Conservation (phyloP, 2,797 vertebrate genomes). For the Cichlasoma orientale region DNA sequence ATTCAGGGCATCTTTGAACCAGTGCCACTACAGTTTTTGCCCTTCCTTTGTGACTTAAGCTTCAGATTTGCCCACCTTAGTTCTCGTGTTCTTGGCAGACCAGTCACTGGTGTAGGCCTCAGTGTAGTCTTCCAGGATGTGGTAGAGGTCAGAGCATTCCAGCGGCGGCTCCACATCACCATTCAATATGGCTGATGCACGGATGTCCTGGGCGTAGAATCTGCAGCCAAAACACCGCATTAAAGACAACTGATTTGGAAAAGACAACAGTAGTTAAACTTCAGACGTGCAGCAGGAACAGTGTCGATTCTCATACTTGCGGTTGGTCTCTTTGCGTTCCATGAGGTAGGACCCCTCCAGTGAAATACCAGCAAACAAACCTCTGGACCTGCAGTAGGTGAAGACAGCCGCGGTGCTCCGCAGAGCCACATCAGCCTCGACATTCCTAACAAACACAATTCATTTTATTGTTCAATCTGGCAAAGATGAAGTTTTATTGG, state of each 20-base stretch:
- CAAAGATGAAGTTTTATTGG: not conserved
- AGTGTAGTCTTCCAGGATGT: conserved; percentile 84
- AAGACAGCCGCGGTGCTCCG: conserved; percentile 92
- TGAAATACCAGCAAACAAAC: conserved; percentile 93
- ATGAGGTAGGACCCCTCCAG: conserved; percentile 93
- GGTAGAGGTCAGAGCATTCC: conserved; percentile 88
- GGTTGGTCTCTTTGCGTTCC: conserved; percentile 95
- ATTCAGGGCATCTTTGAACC: not conserved
- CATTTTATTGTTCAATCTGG: not conserved
- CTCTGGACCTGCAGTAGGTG: conserved; percentile 93
- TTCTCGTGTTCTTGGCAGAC: conserved; percentile 69
- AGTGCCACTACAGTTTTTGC: not conserved
- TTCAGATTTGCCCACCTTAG: conserved; percentile 58
- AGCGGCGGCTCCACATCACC: conserved; percentile 87
- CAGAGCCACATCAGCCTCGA: conserved; percentile 92
- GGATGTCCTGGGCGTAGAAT: conserved; percentile 91
- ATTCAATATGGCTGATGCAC: conserved; percentile 90
- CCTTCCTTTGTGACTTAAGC: not conserved
- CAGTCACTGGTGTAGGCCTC: conserved; percentile 87
- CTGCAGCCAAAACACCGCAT: conserved; percentile 61
- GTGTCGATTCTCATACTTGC: conserved; percentile 82
- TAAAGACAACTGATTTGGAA: not conserved
- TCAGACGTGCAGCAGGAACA: not conserved
- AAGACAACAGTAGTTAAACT: not conserved
- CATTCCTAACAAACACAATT: conserved; percentile 80